These are phyloP conservation scores for Tychaedon coryphoeus DNA, from an alignment of 2,113 vertebrate species.

Conservation along the genomic window DNA sequence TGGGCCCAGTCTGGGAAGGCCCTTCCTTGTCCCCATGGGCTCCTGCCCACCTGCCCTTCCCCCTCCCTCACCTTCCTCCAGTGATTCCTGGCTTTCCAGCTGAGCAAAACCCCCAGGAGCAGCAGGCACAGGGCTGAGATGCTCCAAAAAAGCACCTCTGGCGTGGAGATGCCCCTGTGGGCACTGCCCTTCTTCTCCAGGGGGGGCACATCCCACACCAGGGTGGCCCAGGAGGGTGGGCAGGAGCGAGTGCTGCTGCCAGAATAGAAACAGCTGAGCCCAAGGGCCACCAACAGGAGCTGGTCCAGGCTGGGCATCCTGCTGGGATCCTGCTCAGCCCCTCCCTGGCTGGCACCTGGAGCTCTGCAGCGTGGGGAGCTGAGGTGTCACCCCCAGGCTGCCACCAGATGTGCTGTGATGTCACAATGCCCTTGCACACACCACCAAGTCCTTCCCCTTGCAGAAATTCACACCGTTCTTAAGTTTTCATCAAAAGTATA, in stretches of 20 bases:
- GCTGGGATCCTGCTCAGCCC: neutral
- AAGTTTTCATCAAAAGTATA: accelerated
- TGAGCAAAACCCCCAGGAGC: neutral
- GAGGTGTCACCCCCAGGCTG: neutral
- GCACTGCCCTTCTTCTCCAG: neutral
- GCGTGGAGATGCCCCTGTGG: accelerated
- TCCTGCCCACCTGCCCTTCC: no score
- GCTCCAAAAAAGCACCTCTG: accelerated
- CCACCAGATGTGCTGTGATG: neutral
- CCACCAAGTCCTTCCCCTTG: accelerated
- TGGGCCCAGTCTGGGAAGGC: neutral
- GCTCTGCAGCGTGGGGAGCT: neutral
- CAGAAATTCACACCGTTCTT: accelerated
- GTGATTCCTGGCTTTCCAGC: accelerated
- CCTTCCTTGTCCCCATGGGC: neutral
- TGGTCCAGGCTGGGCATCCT: neutral
- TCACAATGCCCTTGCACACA: neutral
- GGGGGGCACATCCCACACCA: neutral
- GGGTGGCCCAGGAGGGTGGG: neutral
- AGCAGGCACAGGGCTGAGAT: neutral
- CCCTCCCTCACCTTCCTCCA: neutral
- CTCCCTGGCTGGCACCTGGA: accelerated
- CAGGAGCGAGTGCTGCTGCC: accelerated
- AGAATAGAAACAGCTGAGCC: neutral
- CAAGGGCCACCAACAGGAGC: neutral